Percentiles rank a stretch among this genome's conserved stretches.
phyloP scores from a whole-genome alignment of 2,888 invertebrate species.

The Coremacera marginata region DNA sequence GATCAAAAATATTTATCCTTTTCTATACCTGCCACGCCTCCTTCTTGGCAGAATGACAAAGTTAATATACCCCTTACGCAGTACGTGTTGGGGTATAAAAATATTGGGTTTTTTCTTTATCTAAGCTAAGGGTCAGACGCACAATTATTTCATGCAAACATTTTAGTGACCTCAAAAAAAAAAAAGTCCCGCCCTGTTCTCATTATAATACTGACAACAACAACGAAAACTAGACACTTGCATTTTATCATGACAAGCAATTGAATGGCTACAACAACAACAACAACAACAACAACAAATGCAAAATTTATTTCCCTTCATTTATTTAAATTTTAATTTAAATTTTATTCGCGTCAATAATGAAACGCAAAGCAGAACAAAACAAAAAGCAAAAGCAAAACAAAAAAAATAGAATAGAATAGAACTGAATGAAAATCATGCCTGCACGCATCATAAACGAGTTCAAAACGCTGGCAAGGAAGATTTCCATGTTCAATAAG shows the following conservation, averaged over 20 bases:
- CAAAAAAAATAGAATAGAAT: not conserved
- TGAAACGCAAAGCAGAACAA: slow-evolving; percentile 48
- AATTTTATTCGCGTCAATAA: slow-evolving; percentile 62
- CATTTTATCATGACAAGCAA: not conserved
- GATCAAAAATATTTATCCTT: too few species aligned
- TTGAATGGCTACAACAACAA: not conserved
- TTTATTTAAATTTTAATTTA: slow-evolving; percentile 63
- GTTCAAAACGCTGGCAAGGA: slow-evolving; percentile 38
- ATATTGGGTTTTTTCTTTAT: too few species aligned
- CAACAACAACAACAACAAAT: slow-evolving; percentile 24
- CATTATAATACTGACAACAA: not conserved
- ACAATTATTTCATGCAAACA: too few species aligned
- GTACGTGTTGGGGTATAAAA: too few species aligned
- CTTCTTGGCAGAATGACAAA: too few species aligned
- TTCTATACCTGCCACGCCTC: too few species aligned
- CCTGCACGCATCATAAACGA: slow-evolving; percentile 55
- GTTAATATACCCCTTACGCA: too few species aligned
- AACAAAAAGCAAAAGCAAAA: not conserved
- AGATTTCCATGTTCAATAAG: slow-evolving; percentile 40
- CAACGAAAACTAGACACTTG: not conserved
- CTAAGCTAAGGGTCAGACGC: too few species aligned
- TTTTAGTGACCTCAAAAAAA: not conserved
- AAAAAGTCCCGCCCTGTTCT: not conserved
- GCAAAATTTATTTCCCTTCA: slow-evolving; percentile 43
- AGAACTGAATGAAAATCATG: slow-evolving; percentile 48